These are phyloP conservation scores for Anguilla megastoma DNA, from an alignment of 2,797 vertebrate species.

Conservation along the genomic window DNA sequence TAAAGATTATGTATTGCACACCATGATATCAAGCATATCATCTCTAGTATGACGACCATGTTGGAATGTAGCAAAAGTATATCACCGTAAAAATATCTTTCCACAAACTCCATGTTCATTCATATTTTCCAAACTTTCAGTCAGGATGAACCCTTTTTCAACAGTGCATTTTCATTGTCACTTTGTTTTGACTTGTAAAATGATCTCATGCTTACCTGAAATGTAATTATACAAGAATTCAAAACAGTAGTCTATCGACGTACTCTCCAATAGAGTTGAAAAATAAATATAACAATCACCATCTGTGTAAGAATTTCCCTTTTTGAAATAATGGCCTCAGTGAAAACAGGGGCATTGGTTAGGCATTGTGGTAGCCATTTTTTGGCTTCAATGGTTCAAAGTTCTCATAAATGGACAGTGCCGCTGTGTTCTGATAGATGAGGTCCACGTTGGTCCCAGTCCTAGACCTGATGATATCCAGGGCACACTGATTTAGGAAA, in stretches of 20 bases:
- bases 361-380: constrained; percentile 41
- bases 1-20: constrained; percentile 32
- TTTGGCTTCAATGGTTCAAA: constrained; percentile 58
- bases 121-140: neutral
- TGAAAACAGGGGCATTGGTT: neutral
- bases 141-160: neutral
- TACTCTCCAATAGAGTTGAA: constrained; percentile 30
- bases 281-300: constrained; percentile 48
- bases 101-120: neutral
- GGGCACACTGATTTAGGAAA: constrained; percentile 91
- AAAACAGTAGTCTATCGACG: constrained; percentile 21
- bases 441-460: constrained; percentile 82
- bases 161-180: neutral
- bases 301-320: constrained; percentile 39
- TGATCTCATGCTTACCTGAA: neutral
- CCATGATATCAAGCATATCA: constrained; percentile 3
- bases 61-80: neutral
- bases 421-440: constrained; percentile 90
- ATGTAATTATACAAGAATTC: constrained; percentile 11
- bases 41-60: neutral
- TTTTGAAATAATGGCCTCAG: constrained; percentile 27
- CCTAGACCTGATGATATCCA: constrained; percentile 89
- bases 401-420: constrained; percentile 87
- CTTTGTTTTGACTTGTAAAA: constrained; percentile 4
- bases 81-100: neutral